Evolutionary conservation across 2,888 invertebrate genomes (phyloP), one percentile per base, ranked within the genome.

Genomic region (Dioctria rufipes): DNA sequence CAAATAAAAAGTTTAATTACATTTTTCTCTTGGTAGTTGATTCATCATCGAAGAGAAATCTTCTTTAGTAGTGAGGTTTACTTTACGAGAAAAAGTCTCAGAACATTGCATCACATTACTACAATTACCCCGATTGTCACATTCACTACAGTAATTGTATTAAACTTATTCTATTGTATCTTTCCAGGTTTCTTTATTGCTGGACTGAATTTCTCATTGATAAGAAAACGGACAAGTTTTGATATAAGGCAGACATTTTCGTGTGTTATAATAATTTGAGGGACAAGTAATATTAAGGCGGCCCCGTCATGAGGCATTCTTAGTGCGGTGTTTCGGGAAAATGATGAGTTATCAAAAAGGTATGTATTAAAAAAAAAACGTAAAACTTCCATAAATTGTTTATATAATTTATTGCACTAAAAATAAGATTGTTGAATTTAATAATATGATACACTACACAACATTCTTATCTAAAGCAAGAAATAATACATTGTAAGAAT

Each of bases 271-370:
- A 58, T n/a, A 40, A 73, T 39, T n/a, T 60, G 40, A 73, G 4
- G 60, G 73, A 73, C 54, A 43, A 61, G 63, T 77, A 63, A 46
- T 13, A 63, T 25, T 9, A 11, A 9, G 25, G 63, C 13, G 46
- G 77, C 77, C 5, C 39, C 63, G 77, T 63, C 77, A 77, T 77
- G 77, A 77, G 49, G 77, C 46, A 77, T 63, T 37, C 49, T 49
- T 63, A 63, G 60, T 61, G 75, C 75, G 60, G 75, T 60, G 46
- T 13, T 65, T 25, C 65, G 13, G 63, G 77, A 77, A 63, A 63
- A 77, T 63, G 46, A 77, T 77, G 77, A 77, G 77, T 77, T 77
- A 77, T 77, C 77, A 61, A 77, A 77, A 77, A 77, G 77, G 77
- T 77, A 49, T 63, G 77, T n/a, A n/a, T n/a, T n/a, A n/a, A n/a